Evolutionary conservation across 1,140 invertebrate species (phyloP).

Genomic region (Archivesica marissinica): DNA sequence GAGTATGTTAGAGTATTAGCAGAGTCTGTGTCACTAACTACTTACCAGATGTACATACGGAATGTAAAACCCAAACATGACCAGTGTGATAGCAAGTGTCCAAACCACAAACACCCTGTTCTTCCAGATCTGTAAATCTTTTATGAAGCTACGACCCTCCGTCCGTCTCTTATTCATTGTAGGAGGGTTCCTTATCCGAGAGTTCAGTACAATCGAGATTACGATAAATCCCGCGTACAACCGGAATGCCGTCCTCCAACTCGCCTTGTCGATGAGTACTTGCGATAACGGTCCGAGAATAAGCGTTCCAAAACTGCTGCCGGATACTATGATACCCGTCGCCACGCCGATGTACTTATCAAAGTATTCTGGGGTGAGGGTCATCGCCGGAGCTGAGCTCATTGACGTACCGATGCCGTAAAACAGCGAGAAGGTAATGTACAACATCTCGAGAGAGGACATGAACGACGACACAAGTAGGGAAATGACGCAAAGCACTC

Average conservation of each 20-base stretch:
- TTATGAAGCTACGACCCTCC: conserved; percentile 65
- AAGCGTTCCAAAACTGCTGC: conserved; percentile 76
- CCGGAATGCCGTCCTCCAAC: conserved; percentile 75
- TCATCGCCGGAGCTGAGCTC: conserved; percentile 73
- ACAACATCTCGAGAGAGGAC: conserved; percentile 64
- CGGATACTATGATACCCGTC: conserved; percentile 75
- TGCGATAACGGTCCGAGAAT: conserved; percentile 76
- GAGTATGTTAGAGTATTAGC: no score
- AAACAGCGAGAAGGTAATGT: conserved; percentile 72
- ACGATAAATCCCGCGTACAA: conserved; percentile 62
- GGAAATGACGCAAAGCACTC: conserved; percentile 70
- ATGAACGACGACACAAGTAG: conserved; percentile 73
- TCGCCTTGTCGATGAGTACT: conserved; percentile 67
- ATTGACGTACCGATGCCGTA: conserved; percentile 76
- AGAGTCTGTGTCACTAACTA: no score
- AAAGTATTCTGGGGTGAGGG: conserved; percentile 74
- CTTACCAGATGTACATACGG: conserved; percentile 79
- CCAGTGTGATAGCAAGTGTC: conserved; percentile 69
- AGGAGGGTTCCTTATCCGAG: conserved; percentile 57
- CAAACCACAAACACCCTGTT: conserved; percentile 77
- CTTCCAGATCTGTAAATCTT: conserved; percentile 76
- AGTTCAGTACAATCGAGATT: conserved; percentile 56
- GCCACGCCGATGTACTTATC: conserved; percentile 74
- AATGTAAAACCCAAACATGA: conserved; percentile 79
- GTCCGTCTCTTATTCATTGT: conserved; percentile 19